phyloP scores from a whole-genome alignment of 2,888 invertebrate species.

The Rhagophthalmus giganteus region DNA sequence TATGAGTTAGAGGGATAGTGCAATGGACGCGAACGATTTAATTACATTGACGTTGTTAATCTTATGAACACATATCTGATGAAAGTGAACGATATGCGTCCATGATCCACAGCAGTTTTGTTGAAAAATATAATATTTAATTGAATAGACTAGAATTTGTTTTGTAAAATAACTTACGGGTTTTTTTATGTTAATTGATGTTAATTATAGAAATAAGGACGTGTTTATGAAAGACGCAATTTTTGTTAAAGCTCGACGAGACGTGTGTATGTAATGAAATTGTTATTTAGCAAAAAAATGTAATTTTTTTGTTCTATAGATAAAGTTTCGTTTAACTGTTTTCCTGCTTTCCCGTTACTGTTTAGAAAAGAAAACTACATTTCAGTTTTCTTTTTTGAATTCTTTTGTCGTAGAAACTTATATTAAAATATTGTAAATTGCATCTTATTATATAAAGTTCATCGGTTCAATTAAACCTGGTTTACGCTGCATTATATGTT shows the following conservation, averaged over 20 bases:
- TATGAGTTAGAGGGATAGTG: slow-evolving; percentile 13
- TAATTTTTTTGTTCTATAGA: slow-evolving; percentile 1
- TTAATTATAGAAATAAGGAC: slow-evolving; percentile 12
- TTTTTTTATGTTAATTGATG: slow-evolving; percentile 12
- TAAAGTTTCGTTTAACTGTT: not conserved
- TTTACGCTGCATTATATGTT: too few species aligned
- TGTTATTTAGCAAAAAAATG: slow-evolving; percentile 15
- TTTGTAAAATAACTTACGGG: slow-evolving; percentile 2
- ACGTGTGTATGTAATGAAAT: slow-evolving; percentile 6
- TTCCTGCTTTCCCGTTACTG: not conserved
- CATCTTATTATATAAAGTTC: too few species aligned
- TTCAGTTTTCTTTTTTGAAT: not conserved
- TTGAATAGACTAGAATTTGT: not conserved
- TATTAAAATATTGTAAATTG: too few species aligned
- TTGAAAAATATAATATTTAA: not conserved
- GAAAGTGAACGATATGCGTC: slow-evolving; percentile 4
- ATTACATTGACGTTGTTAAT: slow-evolving; percentile 7
- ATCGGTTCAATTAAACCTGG: too few species aligned
- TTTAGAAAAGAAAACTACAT: not conserved
- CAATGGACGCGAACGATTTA: slow-evolving; percentile 11
- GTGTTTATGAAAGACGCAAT: slow-evolving; percentile 7
- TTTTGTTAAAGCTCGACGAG: slow-evolving; percentile 6
- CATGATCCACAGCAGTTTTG: not conserved
- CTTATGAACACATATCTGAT: slow-evolving; percentile 6
- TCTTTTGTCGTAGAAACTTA: not conserved